Evolutionary conservation across 2,888 invertebrate species (phyloP).

Genomic region (Colletes collaris): DNA sequence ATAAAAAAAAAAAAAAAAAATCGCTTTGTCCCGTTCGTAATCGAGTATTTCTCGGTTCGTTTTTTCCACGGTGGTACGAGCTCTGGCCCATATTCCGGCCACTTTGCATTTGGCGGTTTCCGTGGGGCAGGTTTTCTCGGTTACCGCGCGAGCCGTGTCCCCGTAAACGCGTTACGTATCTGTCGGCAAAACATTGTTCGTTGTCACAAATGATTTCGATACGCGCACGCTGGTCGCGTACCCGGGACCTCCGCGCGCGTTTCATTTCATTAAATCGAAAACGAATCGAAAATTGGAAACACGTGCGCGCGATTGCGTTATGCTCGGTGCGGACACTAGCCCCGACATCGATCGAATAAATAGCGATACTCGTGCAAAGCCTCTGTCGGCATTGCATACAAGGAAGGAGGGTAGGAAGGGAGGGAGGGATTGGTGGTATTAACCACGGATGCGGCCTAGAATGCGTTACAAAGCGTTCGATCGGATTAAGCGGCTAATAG

Average conservation of each 20-base stretch:
- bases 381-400: slow-evolving; percentile 26
- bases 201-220: background rate
- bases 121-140: too few species aligned
- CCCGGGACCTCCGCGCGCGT: background rate
- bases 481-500: slow-evolving; percentile 76
- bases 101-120: too few species aligned
- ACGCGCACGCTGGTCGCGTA: background rate
- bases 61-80: too few species aligned
- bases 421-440: slow-evolving; percentile 50
- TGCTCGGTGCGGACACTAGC: slow-evolving; percentile 16
- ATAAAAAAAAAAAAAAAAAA: too few species aligned
- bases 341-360: slow-evolving; percentile 57
- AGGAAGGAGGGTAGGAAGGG: slow-evolving; percentile 8
- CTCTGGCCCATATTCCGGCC: too few species aligned
- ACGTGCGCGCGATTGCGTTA: slow-evolving; percentile 51
- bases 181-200: background rate
- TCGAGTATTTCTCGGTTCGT: too few species aligned
- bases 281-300: slow-evolving; percentile 46
- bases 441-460: slow-evolving; percentile 68
- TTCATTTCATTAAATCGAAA: slow-evolving; percentile 37
- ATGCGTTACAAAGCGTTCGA: slow-evolving; percentile 74
- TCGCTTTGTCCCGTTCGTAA: too few species aligned
- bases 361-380: slow-evolving; percentile 38
- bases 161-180: background rate
- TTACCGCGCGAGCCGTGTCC: too few species aligned